Conservation (phyloP, 2,113 vertebrate genomes). For the Charadrius vociferus region DNA sequence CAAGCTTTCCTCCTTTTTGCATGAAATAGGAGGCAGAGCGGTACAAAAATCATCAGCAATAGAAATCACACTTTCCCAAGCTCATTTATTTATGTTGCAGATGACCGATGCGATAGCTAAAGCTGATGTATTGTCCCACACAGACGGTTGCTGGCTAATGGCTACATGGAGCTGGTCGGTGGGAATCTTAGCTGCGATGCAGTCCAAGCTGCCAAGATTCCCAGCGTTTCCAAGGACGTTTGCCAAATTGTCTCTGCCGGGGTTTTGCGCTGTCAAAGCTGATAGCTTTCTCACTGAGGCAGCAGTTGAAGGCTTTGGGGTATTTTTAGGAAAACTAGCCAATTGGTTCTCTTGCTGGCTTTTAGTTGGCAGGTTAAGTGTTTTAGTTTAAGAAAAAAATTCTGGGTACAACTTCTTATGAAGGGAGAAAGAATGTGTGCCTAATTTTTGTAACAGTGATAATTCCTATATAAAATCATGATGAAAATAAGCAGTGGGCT, state of each 20-base stretch:
- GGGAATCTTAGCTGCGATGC: background rate
- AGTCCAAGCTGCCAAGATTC: background rate
- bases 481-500: background rate
- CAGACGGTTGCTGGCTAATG: background rate
- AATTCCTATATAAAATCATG: background rate
- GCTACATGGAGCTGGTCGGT: fast-evolving
- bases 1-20: background rate
- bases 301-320: background rate
- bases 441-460: background rate
- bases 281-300: background rate
- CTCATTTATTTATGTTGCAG: background rate
- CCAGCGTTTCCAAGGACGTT: fast-evolving
- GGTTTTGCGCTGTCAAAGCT: background rate
- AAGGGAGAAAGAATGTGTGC: background rate
- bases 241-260: background rate
- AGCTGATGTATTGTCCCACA: background rate
- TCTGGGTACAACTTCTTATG: background rate
- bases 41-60: too few species aligned
- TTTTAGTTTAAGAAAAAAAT: background rate
- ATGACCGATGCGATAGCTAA: background rate
- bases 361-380: background rate
- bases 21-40: background rate
- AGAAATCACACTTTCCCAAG: background rate
- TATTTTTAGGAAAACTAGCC: background rate
- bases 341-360: background rate